phyloP scores from a whole-genome alignment of 1,140 invertebrate species.

The Globodera rostochiensis region DNA sequence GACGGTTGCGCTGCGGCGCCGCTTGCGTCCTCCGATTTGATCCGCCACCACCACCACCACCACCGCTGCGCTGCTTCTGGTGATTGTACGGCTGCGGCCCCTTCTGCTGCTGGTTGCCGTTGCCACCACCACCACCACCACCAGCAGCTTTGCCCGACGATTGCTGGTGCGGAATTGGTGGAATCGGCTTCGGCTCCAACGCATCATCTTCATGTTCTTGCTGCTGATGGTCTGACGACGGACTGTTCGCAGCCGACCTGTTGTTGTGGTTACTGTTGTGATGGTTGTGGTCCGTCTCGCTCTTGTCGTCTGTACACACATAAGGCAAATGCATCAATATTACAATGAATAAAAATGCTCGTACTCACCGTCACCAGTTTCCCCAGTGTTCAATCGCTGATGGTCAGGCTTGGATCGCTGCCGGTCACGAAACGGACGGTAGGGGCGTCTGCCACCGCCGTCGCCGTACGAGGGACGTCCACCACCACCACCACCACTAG shows the following conservation, averaged over 20 bases:
- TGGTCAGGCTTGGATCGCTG: not conserved
- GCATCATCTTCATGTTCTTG: not conserved
- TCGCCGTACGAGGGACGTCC: no score
- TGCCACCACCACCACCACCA: not conserved
- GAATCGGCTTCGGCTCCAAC: not conserved
- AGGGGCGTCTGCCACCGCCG: no score
- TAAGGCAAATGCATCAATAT: no score
- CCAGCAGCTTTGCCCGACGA: not conserved
- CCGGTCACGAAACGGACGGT: no score
- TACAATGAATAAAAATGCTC: not conserved
- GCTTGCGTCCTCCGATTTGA: not conserved
- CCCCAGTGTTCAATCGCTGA: constrained; percentile 12
- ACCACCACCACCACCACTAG: no score
- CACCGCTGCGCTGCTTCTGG: not conserved
- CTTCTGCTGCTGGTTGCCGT: not conserved
- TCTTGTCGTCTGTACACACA: not conserved
- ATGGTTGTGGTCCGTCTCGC: not conserved
- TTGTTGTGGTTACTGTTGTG: not conserved
- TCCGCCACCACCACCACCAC: not conserved
- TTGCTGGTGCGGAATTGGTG: not conserved
- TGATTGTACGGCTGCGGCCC: not conserved
- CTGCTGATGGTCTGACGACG: not conserved
- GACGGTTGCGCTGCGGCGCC: constrained; percentile 22
- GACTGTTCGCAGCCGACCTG: not conserved
- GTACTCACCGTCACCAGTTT: constrained; percentile 16